These are phyloP conservation scores for Mastacembelus armatus DNA, from an alignment of 2,797 vertebrate genomes.

Conservation along the genomic window DNA sequence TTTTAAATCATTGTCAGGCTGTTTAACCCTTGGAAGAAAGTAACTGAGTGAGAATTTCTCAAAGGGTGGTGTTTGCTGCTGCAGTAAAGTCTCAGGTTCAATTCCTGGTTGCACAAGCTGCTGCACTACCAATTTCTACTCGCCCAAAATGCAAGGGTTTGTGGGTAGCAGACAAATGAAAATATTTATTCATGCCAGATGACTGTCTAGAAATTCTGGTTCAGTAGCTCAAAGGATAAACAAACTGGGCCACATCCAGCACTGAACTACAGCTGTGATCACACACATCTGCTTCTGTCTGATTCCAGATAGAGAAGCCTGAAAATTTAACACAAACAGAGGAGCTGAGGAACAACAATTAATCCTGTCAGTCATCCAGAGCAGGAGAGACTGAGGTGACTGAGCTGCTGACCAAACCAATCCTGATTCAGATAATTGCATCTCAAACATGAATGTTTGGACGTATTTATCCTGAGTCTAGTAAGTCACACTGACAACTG, in stretches of 20 bases:
- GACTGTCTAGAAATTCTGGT: not conserved
- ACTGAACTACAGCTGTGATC: constrained; percentile 21
- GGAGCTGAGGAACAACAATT: constrained; percentile 34
- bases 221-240: not conserved
- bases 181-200: too few species aligned
- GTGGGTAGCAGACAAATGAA: too few species aligned
- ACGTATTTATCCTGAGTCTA: too few species aligned
- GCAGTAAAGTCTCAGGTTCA: too few species aligned
- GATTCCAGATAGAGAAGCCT: not conserved
- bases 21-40: too few species aligned
- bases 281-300: constrained; percentile 6
- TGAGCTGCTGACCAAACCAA: not conserved
- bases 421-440: not conserved
- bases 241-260: not conserved
- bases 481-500: not conserved
- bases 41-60: too few species aligned
- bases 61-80: too few species aligned
- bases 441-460: not conserved
- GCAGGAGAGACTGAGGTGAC: constrained; percentile 24
- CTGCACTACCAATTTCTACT: too few species aligned
- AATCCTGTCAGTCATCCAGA: constrained; percentile 49
- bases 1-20: too few species aligned
- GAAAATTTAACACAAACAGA: not conserved
- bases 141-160: too few species aligned
- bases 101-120: too few species aligned